Evolutionary conservation across 2,797 vertebrate species (phyloP).

Genomic region (Podargus strigoides): DNA sequence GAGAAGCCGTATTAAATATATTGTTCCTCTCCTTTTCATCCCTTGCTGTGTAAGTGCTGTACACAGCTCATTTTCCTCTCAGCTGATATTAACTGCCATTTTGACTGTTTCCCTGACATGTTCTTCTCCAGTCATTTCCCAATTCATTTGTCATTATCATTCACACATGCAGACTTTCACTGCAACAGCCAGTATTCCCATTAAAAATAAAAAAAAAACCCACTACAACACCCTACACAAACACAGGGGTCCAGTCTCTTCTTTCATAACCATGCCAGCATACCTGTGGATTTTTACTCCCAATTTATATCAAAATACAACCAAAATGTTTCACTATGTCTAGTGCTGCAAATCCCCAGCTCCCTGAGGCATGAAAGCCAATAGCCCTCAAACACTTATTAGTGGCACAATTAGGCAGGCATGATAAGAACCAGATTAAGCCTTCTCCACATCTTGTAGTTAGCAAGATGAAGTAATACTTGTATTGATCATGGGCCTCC

Average conservation of each 20-base stretch:
- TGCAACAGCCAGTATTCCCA: neutral
- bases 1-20: neutral
- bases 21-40: neutral
- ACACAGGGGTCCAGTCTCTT: neutral
- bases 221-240: too few relatives aligned
- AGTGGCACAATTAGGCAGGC: neutral
- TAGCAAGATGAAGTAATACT: neutral
- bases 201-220: neutral
- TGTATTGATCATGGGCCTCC: neutral
- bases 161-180: neutral
- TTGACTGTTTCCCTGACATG: neutral
- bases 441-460: neutral
- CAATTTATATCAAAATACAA: neutral
- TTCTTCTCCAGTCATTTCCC: neutral
- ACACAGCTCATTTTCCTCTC: slow-evolving; percentile 17
- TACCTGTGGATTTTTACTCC: neutral
- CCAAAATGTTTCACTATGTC: neutral
- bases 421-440: neutral
- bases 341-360: neutral
- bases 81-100: neutral
- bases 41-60: neutral
- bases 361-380: neutral
- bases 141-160: neutral
- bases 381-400: neutral
- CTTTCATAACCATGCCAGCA: neutral